phyloP scores from a whole-genome alignment of 1,140 invertebrate species.

The Marisa cornuarietis region DNA sequence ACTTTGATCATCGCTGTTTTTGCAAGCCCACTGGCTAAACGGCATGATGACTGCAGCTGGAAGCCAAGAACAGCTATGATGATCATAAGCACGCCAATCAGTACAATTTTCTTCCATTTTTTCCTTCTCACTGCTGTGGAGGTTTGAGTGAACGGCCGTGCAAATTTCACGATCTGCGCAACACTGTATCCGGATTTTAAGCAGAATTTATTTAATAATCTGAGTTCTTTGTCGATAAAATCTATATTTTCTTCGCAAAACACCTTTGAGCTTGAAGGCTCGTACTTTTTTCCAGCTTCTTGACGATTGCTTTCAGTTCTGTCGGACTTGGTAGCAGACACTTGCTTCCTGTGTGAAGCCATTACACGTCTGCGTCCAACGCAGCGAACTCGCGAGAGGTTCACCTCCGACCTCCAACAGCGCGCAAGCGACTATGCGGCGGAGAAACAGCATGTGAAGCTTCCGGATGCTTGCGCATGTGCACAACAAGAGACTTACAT shows the following conservation, averaged over 20 bases:
- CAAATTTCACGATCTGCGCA: slow-evolving; percentile 22
- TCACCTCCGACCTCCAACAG: no score
- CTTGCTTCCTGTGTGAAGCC: neutral
- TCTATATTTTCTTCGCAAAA: neutral
- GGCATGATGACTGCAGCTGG: slow-evolving; percentile 7
- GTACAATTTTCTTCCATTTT: slow-evolving; percentile 6
- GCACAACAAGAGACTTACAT: no score
- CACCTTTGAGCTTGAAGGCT: neutral
- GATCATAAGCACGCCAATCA: slow-evolving; percentile 6
- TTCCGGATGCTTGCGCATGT: no score
- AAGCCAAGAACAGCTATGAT: neutral
- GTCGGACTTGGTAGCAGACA: no score
- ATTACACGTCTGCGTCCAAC: neutral
- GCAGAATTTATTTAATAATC: neutral
- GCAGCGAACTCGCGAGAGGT: no score
- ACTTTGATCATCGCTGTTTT: slow-evolving; percentile 13
- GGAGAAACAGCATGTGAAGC: no score
- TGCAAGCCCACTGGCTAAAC: neutral
- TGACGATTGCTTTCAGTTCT: neutral
- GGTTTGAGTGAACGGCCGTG: slow-evolving; percentile 8
- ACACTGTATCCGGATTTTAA: slow-evolving; percentile 23
- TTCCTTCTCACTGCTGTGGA: neutral
- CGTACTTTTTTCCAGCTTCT: neutral
- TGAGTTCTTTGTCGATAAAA: neutral
- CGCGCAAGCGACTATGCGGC: no score